A percentile compares a stretch with the other conserved stretches of the same genome.
Conservation (phyloP, 2,797 vertebrate species). For the Emys orbicularis region DNA sequence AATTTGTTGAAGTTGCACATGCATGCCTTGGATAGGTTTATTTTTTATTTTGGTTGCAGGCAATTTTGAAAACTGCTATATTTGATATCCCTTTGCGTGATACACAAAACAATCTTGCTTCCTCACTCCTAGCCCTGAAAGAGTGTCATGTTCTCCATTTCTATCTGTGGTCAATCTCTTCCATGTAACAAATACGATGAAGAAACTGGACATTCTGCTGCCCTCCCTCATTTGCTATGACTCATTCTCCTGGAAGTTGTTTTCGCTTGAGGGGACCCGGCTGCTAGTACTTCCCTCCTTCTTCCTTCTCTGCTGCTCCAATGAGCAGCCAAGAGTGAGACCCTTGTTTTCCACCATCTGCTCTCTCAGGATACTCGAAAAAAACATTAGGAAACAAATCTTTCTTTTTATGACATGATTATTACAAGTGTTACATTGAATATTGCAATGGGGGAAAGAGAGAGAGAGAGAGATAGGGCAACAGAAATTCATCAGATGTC, state of each 20-base stretch:
- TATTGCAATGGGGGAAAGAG: background rate
- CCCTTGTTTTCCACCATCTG: constrained; percentile 63
- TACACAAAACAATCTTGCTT: constrained; percentile 53
- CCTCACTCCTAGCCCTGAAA: constrained; percentile 46
- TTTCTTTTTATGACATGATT: constrained; percentile 33
- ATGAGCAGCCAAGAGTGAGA: constrained; percentile 50
- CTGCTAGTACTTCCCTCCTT: constrained; percentile 26
- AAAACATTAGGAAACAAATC: constrained; percentile 24
- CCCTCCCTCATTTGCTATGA: constrained; percentile 62
- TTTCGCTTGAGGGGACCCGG: constrained; percentile 46
- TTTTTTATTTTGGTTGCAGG: constrained; percentile 26
- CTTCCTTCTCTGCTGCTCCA: constrained; percentile 53
- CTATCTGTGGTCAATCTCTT: constrained; percentile 63
- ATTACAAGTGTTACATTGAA: background rate
- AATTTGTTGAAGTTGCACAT: background rate
- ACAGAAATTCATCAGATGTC: background rate
- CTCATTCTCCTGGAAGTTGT: constrained; percentile 46
- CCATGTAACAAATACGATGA: constrained; percentile 67
- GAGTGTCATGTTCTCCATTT: constrained; percentile 49
- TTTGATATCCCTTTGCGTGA: constrained; percentile 17
- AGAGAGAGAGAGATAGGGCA: background rate
- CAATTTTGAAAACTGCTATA: constrained; percentile 3
- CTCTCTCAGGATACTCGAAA: constrained; percentile 53
- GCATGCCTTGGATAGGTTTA: fast-evolving
- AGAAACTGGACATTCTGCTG: constrained; percentile 45